A percentile compares a stretch with the other conserved stretches of the same genome.
These are phyloP conservation scores for Cryptosula pallasiana DNA, from an alignment of 2,888 invertebrate genomes.

Conservation along the genomic window DNA sequence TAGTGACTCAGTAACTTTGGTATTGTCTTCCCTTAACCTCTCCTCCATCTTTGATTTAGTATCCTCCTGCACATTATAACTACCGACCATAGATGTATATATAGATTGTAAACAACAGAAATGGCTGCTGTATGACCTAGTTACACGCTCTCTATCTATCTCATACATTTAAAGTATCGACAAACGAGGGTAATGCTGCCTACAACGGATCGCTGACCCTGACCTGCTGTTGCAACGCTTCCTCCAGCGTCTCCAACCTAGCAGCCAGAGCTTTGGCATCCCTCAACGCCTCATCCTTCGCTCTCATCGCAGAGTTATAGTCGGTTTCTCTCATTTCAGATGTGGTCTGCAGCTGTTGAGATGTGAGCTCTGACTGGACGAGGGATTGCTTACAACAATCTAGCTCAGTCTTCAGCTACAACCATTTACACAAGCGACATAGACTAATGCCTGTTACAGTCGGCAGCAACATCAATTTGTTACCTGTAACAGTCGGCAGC, in stretches of 20 bases:
- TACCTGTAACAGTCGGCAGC: neutral
- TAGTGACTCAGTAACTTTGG: conserved; percentile 13
- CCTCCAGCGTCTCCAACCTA: conserved; percentile 4
- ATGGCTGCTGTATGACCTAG: no score
- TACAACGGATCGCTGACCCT: no score
- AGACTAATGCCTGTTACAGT: neutral
- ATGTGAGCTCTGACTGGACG: neutral
- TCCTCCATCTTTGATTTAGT: neutral
- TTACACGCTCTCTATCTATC: no score
- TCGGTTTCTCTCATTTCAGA: conserved; percentile 13
- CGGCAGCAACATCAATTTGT: neutral
- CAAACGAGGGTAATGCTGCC: no score
- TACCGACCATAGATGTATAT: no score
- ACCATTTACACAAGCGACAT: neutral
- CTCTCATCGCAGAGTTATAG: neutral
- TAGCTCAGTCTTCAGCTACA: neutral
- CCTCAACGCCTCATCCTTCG: neutral
- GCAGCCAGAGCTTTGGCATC: conserved; percentile 1
- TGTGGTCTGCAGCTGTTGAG: conserved; percentile 5
- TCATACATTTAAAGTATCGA: no score
- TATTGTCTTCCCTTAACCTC: neutral
- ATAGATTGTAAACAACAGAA: no score
- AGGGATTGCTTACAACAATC: neutral
- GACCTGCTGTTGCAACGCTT: conserved; percentile 19
- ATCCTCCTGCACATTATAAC: no score